phyloP scores from a whole-genome alignment of 1,140 invertebrate genomes.

The Eupristina koningsbergeri region DNA sequence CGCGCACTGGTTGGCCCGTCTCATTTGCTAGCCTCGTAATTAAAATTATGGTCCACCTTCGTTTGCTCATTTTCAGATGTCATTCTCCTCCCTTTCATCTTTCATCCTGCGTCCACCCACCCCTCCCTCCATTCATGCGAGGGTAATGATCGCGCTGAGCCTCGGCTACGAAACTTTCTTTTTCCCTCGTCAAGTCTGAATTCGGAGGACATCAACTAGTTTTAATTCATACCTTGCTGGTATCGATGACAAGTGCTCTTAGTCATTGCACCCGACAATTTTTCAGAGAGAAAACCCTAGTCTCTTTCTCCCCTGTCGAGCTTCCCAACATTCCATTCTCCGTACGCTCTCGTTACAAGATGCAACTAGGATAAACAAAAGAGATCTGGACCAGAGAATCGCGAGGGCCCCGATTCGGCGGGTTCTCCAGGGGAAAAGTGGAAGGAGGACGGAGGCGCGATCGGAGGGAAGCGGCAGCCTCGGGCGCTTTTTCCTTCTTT shows the following conservation, averaged over 20 bases:
- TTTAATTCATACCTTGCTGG: too few species aligned
- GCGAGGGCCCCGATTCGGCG: too few species aligned
- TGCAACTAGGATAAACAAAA: too few species aligned
- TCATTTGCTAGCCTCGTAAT: slow-evolving; percentile 10
- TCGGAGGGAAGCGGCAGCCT: background rate
- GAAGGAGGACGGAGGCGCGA: background rate
- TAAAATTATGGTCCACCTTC: slow-evolving; percentile 28
- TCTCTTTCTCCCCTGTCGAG: too few species aligned
- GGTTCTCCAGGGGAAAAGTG: background rate
- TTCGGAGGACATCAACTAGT: too few species aligned
- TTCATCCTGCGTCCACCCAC: background rate
- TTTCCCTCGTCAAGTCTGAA: background rate
- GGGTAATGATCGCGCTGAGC: background rate
- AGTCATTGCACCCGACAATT: too few species aligned
- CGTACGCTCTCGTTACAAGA: too few species aligned
- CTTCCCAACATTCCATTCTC: too few species aligned
- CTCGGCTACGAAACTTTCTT: background rate
- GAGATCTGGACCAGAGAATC: too few species aligned
- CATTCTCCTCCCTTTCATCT: too few species aligned
- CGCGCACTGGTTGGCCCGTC: slow-evolving; percentile 16
- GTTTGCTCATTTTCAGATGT: background rate
- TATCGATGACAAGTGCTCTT: too few species aligned
- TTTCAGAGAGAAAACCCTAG: too few species aligned
- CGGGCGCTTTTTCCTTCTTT: background rate
- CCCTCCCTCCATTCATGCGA: background rate